Percentiles rank a stretch among this genome's conserved stretches.
These are phyloP conservation scores for Microtus pennsylvanicus DNA, from an alignment of 2,113 vertebrate species.

Conservation along the genomic window DNA sequence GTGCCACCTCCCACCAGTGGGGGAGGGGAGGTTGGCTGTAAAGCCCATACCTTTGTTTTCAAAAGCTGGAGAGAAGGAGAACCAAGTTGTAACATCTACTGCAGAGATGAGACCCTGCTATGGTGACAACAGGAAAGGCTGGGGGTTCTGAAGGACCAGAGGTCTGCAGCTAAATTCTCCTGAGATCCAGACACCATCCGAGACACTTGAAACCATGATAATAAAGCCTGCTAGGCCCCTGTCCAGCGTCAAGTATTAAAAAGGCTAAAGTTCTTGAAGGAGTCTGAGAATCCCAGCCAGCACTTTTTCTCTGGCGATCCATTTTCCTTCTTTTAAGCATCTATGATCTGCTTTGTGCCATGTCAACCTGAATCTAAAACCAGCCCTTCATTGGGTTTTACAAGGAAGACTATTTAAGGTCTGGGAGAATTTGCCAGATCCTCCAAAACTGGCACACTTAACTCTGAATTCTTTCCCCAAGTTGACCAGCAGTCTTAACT, in stretches of 20 bases:
- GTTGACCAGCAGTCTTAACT: conserved; percentile 11
- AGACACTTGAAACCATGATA: not conserved
- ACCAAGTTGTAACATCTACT: not conserved
- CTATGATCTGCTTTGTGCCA: not conserved
- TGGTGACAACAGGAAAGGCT: not conserved
- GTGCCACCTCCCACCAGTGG: no score
- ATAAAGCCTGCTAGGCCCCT: not conserved
- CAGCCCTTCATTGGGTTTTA: not conserved
- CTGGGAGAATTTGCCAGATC: not conserved
- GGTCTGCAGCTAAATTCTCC: not conserved
- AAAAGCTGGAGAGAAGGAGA: not conserved
- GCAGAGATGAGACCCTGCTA: not conserved
- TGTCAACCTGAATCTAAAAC: not conserved
- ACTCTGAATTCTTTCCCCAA: not conserved
- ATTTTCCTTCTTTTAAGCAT: not conserved
- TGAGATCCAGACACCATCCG: not conserved
- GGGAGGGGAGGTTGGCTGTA: no score
- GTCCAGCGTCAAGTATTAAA: not conserved
- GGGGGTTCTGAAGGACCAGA: not conserved
- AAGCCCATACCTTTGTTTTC: no score
- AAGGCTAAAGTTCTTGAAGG: not conserved
- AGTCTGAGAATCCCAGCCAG: not conserved
- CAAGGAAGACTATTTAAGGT: not conserved
- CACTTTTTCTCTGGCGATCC: not conserved
- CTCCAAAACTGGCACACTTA: not conserved